phyloP scores from a whole-genome alignment of 2,888 invertebrate species.

The Neoaliturus tenellus region DNA sequence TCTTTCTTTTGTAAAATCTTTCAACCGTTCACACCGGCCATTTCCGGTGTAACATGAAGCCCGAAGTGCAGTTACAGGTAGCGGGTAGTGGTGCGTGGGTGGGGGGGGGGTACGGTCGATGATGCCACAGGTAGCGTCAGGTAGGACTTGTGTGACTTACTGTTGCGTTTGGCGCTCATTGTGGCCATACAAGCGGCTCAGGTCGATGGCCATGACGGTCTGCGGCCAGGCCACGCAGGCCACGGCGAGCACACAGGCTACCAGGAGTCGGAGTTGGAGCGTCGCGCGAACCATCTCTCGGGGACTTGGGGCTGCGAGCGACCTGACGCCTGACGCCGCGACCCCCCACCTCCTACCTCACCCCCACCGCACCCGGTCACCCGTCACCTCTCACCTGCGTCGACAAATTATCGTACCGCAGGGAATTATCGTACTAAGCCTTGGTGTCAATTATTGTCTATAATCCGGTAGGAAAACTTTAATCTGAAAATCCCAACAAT shows the following conservation, averaged over 20 bases:
- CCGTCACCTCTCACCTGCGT: too few relatives aligned
- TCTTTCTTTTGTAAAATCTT: too few relatives aligned
- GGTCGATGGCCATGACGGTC: conserved; percentile 83
- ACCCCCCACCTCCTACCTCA: not conserved
- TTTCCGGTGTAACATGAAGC: too few relatives aligned
- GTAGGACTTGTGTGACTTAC: conserved; percentile 74
- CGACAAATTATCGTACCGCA: too few relatives aligned
- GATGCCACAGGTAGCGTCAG: conserved; percentile 21
- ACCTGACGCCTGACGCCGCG: conserved; percentile 11
- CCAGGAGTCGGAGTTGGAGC: conserved; percentile 60
- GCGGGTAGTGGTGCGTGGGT: not conserved
- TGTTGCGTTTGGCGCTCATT: conserved; percentile 82
- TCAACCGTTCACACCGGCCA: too few relatives aligned
- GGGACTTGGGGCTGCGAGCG: conserved; percentile 10
- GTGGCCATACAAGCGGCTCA: conserved; percentile 89
- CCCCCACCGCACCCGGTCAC: not conserved
- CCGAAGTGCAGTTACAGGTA: not conserved
- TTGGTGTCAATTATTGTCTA: too few relatives aligned
- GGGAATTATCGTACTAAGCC: too few relatives aligned
- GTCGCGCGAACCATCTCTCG: conserved; percentile 52
- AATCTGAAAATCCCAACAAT: too few relatives aligned
- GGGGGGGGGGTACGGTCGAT: conserved; percentile 19
- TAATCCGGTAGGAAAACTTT: too few relatives aligned
- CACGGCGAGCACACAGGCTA: conserved; percentile 72
- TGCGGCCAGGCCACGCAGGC: conserved; percentile 78